A percentile compares a stretch with the other conserved stretches of the same genome.
These are phyloP conservation scores for Trididemnum nubilum DNA, from an alignment of 23 tunicate genomes.

Conservation along the genomic window DNA sequence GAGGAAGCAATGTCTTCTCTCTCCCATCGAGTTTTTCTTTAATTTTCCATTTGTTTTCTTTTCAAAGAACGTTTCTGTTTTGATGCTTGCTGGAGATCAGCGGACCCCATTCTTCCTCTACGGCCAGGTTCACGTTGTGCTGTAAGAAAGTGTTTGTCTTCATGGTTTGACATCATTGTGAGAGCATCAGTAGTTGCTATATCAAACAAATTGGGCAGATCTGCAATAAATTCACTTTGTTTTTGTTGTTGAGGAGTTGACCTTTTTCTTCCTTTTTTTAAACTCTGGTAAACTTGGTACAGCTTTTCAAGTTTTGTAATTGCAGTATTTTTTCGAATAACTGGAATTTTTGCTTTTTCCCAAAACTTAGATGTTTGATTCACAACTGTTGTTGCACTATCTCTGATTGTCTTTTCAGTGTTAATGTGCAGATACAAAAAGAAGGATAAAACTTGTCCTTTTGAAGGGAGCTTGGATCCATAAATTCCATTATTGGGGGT, in stretches of 20 bases:
- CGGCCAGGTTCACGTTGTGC: constrained; percentile 28
- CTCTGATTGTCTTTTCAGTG: constrained; percentile 18
- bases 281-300: constrained; percentile 18
- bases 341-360: constrained; percentile 19
- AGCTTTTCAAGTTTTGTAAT: constrained; percentile 21
- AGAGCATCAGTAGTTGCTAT: constrained; percentile 18
- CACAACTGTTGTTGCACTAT: constrained; percentile 8
- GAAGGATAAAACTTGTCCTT: constrained; percentile 6
- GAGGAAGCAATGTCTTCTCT: constrained; percentile 3
- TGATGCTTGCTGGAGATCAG: constrained; percentile 11
- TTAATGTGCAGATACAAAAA: constrained; percentile 13
- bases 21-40: constrained; percentile 11
- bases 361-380: neutral
- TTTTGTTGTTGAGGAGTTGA: constrained; percentile 11
- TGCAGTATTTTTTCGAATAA: constrained; percentile 1
- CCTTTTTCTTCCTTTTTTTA: constrained; percentile 27
- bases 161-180: constrained; percentile 4
- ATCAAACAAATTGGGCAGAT: constrained; percentile 16
- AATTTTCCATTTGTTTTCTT: constrained; percentile 12
- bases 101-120: constrained; percentile 23
- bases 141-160: constrained; percentile 1
- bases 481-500: constrained; percentile 19
- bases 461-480: constrained; percentile 25
- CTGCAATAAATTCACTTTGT: constrained; percentile 5
- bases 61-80: constrained; percentile 16